Percentiles rank a stretch among this genome's conserved stretches.
phyloP scores from a whole-genome alignment of 2,113 vertebrate species.

The Isurus oxyrinchus region DNA sequence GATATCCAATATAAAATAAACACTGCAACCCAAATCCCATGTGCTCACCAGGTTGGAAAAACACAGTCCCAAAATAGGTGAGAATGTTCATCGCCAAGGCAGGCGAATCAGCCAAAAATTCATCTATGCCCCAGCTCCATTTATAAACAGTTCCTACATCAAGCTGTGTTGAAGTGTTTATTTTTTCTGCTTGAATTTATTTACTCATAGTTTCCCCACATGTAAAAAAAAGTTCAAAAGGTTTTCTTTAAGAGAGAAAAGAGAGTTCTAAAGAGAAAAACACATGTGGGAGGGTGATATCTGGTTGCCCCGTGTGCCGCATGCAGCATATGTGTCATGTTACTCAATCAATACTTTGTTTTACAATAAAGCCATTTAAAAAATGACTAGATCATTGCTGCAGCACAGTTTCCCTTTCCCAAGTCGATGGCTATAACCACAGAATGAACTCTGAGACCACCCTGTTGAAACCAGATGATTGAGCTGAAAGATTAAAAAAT shows the following conservation, averaged over 20 bases:
- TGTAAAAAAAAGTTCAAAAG: conserved; percentile 30
- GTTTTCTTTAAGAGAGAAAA: background rate
- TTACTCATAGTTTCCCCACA: conserved; percentile 32
- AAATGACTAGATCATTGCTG: conserved; percentile 34
- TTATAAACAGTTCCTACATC: conserved; percentile 31
- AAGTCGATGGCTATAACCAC: conserved; percentile 1
- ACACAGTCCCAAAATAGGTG: conserved; percentile 27
- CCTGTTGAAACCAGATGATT: conserved; percentile 35
- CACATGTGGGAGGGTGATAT: background rate
- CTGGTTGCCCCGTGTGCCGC: background rate
- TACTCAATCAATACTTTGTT: conserved; percentile 35
- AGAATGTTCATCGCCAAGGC: background rate
- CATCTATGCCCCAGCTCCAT: conserved; percentile 10
- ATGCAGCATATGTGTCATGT: background rate
- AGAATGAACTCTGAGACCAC: conserved; percentile 33
- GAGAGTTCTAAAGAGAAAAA: background rate
- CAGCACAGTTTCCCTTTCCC: background rate
- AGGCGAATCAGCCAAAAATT: conserved; percentile 17
- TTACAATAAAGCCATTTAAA: conserved; percentile 13
- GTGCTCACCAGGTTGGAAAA: conserved; percentile 34
- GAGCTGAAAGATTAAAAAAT: background rate
- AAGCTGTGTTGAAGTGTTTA: conserved; percentile 31
- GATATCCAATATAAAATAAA: conserved; percentile 22
- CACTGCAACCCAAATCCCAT: conserved; percentile 9
- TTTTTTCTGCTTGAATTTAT: conserved; percentile 36